Base-by-base conservation (phyloP, 2,797 vertebrate species). In the Emys orbicularis region DNA sequence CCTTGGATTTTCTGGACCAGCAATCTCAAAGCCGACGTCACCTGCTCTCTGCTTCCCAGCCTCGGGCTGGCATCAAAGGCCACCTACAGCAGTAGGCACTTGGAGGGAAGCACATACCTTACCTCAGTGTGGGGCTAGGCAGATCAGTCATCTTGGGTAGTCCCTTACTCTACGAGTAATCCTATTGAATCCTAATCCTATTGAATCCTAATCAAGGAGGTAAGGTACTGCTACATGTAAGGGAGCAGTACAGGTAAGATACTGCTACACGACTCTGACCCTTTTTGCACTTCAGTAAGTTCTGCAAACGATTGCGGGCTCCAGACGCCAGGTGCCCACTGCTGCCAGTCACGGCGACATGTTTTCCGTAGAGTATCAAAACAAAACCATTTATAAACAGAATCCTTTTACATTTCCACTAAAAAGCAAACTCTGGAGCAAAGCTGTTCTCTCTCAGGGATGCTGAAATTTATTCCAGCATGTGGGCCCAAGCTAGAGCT, bases 331-430 rank as follows among this genome's bases (percentile, higher is more conserved):
- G 29, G 59, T 61, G 59, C 59, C 31, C 15, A 16, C 7, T 34
- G 31, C 13, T 34, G 59, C 31, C 59, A 5, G 34, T 9, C 61
- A 68, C 34, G 19, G 18, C 16, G 13, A 34, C 12, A 7, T 59
- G 29, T 61, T 65, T 65, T 65, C 61, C 34, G 65, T 2, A 11
- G 34, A 37, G 72, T 27, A 56, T 25, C 79, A 27, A 25, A 80
- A 37, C 8, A 25, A 47, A 44, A 12, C 23, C 72, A 25, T 41
- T 41, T 47, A 12, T 2, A 6, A 47, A 27, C 23, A 19, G 81
- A 76, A 84, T 7, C 18, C 0, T 0, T 19, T 41, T 25, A 80
- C 0, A 0, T 12, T 47, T 85, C 21, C 50, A 34, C 18, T 44
- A 47, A n/a, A 59, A 86, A 49, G 27, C 47, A 81, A 4, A 27